A percentile compares a stretch with the other conserved stretches of the same genome.
These are phyloP conservation scores for Catamblyrhynchus diadema DNA, from an alignment of 2,797 vertebrate species.

Conservation along the genomic window DNA sequence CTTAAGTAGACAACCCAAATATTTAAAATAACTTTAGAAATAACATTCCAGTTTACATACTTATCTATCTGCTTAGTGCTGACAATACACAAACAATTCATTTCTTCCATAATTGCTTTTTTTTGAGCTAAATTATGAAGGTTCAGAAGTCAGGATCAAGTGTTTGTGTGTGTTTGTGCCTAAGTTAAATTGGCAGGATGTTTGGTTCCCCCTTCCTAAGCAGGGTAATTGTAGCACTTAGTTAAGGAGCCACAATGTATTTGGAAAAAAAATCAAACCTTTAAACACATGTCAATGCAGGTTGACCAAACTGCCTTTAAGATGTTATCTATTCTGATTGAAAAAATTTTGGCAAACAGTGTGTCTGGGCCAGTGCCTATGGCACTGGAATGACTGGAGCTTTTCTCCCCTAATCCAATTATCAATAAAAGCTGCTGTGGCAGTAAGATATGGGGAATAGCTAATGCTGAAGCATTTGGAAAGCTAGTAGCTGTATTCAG, in stretches of 20 bases:
- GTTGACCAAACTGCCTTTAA: background rate
- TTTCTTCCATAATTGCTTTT: background rate
- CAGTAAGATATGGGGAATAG: background rate
- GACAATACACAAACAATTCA: background rate
- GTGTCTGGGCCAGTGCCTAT: background rate
- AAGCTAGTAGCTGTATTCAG: background rate
- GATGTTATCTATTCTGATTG: background rate
- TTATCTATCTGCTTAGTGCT: background rate
- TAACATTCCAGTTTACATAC: background rate
- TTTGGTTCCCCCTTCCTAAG: background rate
- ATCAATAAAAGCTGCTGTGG: background rate
- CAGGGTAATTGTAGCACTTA: background rate
- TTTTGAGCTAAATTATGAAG: background rate
- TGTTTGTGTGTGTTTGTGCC: background rate
- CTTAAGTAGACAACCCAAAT: slow-evolving; percentile 18
- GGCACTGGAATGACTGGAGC: background rate
- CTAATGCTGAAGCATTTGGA: background rate
- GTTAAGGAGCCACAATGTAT: background rate
- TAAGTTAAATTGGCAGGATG: background rate
- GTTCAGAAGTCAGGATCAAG: background rate
- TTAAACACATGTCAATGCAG: background rate
- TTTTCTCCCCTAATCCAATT: slow-evolving; percentile 6
- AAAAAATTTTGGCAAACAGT: background rate
- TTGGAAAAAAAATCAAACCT: background rate
- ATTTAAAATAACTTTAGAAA: slow-evolving; percentile 27